Conservation (phyloP, 2,888 invertebrate species). For the Erannis defoliaria region DNA sequence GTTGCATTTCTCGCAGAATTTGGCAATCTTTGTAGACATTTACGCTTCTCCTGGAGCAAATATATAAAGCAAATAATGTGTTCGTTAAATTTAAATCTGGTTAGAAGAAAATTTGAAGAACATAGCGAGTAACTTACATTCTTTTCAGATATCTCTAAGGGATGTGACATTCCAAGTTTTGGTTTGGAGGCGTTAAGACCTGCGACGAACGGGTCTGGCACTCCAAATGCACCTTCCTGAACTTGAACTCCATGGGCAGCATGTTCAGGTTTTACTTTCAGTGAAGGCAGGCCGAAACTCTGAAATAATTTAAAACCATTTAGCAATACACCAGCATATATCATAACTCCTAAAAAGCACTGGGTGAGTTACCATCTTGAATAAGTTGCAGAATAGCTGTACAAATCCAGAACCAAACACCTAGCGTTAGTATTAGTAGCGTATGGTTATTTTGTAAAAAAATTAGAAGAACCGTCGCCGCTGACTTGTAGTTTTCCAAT, state of each 20-base stretch:
- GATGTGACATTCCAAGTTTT: slow-evolving; percentile 87
- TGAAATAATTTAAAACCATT: slow-evolving; percentile 63
- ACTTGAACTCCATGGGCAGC: slow-evolving; percentile 69
- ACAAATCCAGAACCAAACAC: not conserved
- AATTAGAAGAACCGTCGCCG: not conserved
- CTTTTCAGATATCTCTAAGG: slow-evolving; percentile 89
- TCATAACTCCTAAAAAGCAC: not conserved
- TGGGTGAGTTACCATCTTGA: slow-evolving; percentile 49
- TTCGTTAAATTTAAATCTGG: not conserved
- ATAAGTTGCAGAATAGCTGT: not conserved
- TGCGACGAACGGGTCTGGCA: slow-evolving; percentile 88
- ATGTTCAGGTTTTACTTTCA: slow-evolving; percentile 86
- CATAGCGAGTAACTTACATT: slow-evolving; percentile 83
- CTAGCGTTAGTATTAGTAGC: not conserved
- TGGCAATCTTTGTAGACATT: too few species aligned
- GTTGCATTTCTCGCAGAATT: too few species aligned
- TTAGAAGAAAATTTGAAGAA: not conserved
- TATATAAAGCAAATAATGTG: not conserved
- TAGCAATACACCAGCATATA: not conserved
- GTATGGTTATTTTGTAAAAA: not conserved
- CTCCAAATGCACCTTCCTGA: slow-evolving; percentile 87
- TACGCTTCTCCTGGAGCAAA: too few species aligned
- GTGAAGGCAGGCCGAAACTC: slow-evolving; percentile 89
- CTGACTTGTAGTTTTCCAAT: not conserved
- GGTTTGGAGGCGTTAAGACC: slow-evolving; percentile 85